Evolutionary conservation across 2,888 invertebrate species (phyloP).

Genomic region (Agrotis ipsilon): DNA sequence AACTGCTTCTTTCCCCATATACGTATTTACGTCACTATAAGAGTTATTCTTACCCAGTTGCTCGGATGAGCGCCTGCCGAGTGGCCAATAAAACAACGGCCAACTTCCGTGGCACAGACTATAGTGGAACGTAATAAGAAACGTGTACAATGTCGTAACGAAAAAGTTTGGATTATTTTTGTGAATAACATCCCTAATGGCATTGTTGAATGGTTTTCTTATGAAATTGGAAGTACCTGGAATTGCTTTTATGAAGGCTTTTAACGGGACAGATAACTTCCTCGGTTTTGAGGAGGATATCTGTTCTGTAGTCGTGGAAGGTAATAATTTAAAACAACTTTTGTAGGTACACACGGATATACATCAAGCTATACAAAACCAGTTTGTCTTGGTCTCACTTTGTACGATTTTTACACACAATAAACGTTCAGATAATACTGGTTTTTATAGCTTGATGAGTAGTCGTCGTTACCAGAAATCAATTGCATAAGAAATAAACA

Average conservation of each 20-base stretch:
- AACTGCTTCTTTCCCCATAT: slow-evolving; percentile 26
- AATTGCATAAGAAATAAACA: too few species aligned
- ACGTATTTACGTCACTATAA: slow-evolving; percentile 46
- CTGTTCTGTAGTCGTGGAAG: too few species aligned
- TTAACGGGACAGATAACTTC: background rate
- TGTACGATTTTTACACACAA: too few species aligned
- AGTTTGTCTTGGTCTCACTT: too few species aligned
- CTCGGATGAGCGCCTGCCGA: slow-evolving; percentile 56
- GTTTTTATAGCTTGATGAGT: too few species aligned
- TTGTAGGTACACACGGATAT: too few species aligned
- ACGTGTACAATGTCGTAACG: slow-evolving; percentile 58
- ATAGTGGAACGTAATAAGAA: slow-evolving; percentile 51
- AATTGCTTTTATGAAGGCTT: slow-evolving; percentile 26
- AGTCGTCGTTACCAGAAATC: too few species aligned
- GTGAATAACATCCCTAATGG: slow-evolving; percentile 47
- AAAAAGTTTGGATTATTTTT: slow-evolving; percentile 61
- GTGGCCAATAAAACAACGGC: slow-evolving; percentile 61
- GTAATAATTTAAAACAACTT: too few species aligned
- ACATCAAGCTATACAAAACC: too few species aligned
- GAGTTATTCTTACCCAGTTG: slow-evolving; percentile 58
- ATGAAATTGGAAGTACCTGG: slow-evolving; percentile 38
- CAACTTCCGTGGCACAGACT: slow-evolving; percentile 56
- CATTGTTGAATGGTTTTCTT: slow-evolving; percentile 25
- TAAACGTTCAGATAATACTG: too few species aligned
- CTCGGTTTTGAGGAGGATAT: too few species aligned